Conservation (phyloP, 1,140 invertebrate genomes). For the Ladona fulva region DNA sequence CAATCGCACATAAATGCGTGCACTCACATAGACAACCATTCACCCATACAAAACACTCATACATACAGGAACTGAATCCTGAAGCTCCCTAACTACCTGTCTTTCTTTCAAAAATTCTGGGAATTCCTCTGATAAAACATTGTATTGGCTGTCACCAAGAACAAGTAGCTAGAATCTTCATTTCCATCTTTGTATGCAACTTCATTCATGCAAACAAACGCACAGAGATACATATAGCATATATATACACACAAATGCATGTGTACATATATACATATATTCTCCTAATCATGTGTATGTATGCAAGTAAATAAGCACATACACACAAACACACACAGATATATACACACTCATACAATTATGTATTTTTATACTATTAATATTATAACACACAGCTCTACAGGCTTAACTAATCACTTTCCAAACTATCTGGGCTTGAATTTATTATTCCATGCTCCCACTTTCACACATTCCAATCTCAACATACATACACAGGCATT, state of each 20-base stretch:
- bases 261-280: neutral
- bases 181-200: neutral
- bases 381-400: slow-evolving; percentile 6
- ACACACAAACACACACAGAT: neutral
- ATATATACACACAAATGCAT: neutral
- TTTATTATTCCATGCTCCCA: neutral
- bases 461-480: neutral
- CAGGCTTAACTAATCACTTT: neutral
- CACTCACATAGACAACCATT: neutral
- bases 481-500: neutral
- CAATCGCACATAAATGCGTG: neutral
- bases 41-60: neutral
- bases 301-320: neutral
- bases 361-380: neutral
- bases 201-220: neutral
- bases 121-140: neutral
- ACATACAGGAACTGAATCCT: neutral
- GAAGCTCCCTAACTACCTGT: neutral
- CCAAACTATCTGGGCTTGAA: neutral
- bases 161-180: neutral
- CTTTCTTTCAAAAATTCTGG: neutral
- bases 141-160: neutral
- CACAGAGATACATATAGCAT: neutral
- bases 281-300: no score
- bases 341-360: neutral